These are phyloP conservation scores for Strigamia crassipes DNA, from an alignment of 2,888 invertebrate species.

Conservation along the genomic window DNA sequence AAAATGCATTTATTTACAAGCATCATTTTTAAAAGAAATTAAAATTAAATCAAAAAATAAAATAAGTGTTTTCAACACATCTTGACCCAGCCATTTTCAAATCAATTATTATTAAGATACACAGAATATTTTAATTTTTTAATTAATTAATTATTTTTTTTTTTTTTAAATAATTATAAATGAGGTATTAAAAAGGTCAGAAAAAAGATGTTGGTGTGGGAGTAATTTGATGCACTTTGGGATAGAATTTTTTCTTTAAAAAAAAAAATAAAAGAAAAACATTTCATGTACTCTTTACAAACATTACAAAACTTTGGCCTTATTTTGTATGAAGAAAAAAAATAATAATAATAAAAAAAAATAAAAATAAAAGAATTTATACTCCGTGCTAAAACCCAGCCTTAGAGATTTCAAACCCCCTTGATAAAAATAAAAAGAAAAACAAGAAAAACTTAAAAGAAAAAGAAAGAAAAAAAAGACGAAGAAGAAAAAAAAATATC, in stretches of 20 bases:
- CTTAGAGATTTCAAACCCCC: not conserved
- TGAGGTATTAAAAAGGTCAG: not conserved
- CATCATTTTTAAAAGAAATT: no score
- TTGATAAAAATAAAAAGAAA: constrained; percentile 1
- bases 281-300: constrained; percentile 20
- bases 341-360: not conserved
- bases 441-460: not conserved
- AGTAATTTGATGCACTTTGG: not conserved
- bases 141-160: not conserved
- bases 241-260: not conserved
- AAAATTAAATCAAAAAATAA: not conserved
- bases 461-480: not conserved
- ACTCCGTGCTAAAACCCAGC: constrained; percentile 36
- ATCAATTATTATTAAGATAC: constrained; percentile 17
- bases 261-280: no score
- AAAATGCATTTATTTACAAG: no score
- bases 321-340: not conserved
- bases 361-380: not conserved
- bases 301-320: constrained; percentile 40
- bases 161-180: not conserved
- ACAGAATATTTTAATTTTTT: not conserved
- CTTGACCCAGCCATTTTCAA: constrained; percentile 11
- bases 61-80: not conserved
- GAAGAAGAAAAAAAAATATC: no score
- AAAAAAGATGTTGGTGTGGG: not conserved